Evolutionary conservation across 2,888 invertebrate species (phyloP).

Genomic region (Elegia similella): DNA sequence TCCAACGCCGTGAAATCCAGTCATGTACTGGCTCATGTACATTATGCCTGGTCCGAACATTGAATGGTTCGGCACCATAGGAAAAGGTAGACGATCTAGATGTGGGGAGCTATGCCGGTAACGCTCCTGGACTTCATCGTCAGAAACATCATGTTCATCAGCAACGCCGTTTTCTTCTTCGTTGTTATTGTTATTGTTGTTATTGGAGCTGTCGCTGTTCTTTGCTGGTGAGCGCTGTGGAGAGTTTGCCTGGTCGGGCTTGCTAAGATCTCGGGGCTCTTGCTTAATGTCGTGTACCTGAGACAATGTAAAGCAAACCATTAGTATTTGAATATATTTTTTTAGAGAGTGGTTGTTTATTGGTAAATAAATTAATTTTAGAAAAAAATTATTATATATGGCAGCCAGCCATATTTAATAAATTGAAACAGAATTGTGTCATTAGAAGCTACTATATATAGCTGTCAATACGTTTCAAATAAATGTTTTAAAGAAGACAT

Average conservation of each 20-base stretch:
- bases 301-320: slow-evolving; percentile 31
- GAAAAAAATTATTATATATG: no score
- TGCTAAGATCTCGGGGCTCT: slow-evolving; percentile 75
- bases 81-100: slow-evolving; percentile 84
- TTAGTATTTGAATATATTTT: not conserved
- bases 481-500: not conserved
- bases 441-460: no score
- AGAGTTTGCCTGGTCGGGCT: slow-evolving; percentile 61
- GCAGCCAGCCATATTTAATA: no score
- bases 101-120: slow-evolving; percentile 67
- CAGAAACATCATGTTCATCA: slow-evolving; percentile 76
- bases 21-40: slow-evolving; percentile 95
- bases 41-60: slow-evolving; percentile 95
- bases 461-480: not conserved
- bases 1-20: slow-evolving; percentile 77
- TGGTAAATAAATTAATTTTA: no score
- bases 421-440: no score
- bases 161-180: slow-evolving; percentile 74
- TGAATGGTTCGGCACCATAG: slow-evolving; percentile 90
- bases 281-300: slow-evolving; percentile 80
- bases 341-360: not conserved
- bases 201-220: slow-evolving; percentile 78
- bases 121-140: slow-evolving; percentile 71
- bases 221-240: slow-evolving; percentile 79
- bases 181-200: slow-evolving; percentile 72